Base-by-base conservation (phyloP, 1,140 invertebrate species). In the Aphis gossypii region DNA sequence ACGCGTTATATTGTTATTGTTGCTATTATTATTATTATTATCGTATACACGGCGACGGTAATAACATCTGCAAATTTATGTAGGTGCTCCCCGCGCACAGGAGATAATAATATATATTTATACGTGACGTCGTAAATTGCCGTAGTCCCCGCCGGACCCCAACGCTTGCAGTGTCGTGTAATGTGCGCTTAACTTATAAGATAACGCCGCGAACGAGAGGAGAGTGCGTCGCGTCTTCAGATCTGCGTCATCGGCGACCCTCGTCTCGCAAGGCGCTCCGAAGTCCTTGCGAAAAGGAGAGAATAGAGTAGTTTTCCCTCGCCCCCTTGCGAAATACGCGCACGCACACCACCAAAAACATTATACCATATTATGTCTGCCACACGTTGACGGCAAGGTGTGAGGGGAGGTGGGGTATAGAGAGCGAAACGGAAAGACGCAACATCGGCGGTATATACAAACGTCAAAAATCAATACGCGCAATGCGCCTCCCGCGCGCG, bases 391-490 rank as follows among this genome's bases (percentile, higher is more conserved):
- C 2, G 18, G 9, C 18, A 51, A 18, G 11, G 82, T 7, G 2
- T 0, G n/a, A 4, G 82, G 18, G 46, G 14, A 21, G 46, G 46
- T 9, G 46, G 38, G 21, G 3, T 30, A 46, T 0, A 46, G 11
- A 18, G 90, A 25, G 41, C 18, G 20, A 86, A 1, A 38, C 46
- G 92, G 30, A 86, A 93, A 93, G 76, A 93, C 76, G 92, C 92
- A 84, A 84, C 48, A 86, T 92, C 82, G 82, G 46, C 90, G 68
- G 60, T 54, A 68, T 51, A 82, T 54, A n/a, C n/a, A 82, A 44
- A 93, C 48, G 92, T 93, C 76, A 44, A 84, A 93, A 93, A 93
- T 93, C 92, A 90, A 90, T 90, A 90, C 89, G 41, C 25, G 11
- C 25, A 56, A 54, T 11, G 54, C 14, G 44, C 48, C 88, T 89